phyloP scores from a whole-genome alignment of 2,888 invertebrate species.

The Agonopterix subpropinquella region DNA sequence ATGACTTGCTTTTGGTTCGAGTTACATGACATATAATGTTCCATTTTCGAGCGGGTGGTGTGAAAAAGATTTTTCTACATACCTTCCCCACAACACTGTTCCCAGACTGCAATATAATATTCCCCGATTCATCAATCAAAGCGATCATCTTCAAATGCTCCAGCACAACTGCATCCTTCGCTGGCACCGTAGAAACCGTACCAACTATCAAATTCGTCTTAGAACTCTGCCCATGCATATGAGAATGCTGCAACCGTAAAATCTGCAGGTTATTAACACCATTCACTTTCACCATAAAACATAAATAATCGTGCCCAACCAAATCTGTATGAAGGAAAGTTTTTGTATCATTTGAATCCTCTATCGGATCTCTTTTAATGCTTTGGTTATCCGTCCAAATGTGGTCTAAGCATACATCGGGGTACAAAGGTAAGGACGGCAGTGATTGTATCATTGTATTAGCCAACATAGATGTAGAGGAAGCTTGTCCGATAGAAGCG shows the following conservation, averaged over 20 bases:
- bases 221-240: slow-evolving; percentile 53
- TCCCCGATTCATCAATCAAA: slow-evolving; percentile 85
- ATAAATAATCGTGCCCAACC: slow-evolving; percentile 88
- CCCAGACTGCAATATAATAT: slow-evolving; percentile 90
- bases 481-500: slow-evolving; percentile 61
- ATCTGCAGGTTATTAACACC: slow-evolving; percentile 77
- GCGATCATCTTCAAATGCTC: slow-evolving; percentile 90
- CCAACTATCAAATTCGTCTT: slow-evolving; percentile 85
- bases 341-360: slow-evolving; percentile 62
- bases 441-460: slow-evolving; percentile 63
- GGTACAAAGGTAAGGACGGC: slow-evolving; percentile 83
- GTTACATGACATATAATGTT: too few species aligned
- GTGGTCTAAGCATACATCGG: slow-evolving; percentile 91
- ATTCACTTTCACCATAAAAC: slow-evolving; percentile 78
- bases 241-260: slow-evolving; percentile 80
- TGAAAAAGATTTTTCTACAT: too few species aligned
- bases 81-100: slow-evolving; percentile 85
- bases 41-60: too few species aligned
- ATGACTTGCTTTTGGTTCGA: too few species aligned
- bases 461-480: slow-evolving; percentile 59
- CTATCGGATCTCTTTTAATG: slow-evolving; percentile 48
- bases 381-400: slow-evolving; percentile 87
- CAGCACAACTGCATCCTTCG: slow-evolving; percentile 89
- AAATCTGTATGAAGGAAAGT: slow-evolving; percentile 91
- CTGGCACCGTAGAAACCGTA: slow-evolving; percentile 80